Percentiles rank a stretch among this genome's conserved stretches.
Evolutionary conservation across 2,888 invertebrate species (phyloP).

Genomic region (Chesias legatella): DNA sequence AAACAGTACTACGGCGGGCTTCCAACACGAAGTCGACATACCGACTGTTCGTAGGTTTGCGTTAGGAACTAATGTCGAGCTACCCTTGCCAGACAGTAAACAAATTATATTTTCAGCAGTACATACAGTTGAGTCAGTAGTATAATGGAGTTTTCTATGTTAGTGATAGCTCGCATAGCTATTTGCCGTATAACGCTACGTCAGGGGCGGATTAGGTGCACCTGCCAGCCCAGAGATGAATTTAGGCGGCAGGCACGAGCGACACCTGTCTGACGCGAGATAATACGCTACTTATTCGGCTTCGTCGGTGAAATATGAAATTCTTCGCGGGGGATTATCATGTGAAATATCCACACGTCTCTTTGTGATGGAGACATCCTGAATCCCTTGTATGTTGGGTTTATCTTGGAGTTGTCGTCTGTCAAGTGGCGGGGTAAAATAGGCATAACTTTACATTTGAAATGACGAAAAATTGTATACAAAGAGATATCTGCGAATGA

Average conservation of each 20-base stretch:
- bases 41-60: conserved; percentile 20
- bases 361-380: conserved; percentile 23
- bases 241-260: conserved; percentile 63
- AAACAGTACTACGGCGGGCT: conserved; percentile 23
- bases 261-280: conserved; percentile 73
- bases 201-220: conserved; percentile 66
- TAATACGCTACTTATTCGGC: conserved; percentile 70
- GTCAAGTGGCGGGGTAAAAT: conserved; percentile 4
- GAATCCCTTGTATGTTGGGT: conserved; percentile 18
- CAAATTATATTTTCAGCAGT: conserved; percentile 30
- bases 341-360: conserved; percentile 36
- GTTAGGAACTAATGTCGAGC: conserved; percentile 16
- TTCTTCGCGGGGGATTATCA: conserved; percentile 60
- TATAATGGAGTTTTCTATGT: conserved; percentile 40
- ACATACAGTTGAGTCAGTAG: conserved; percentile 24
- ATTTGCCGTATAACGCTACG: conserved; percentile 32
- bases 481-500: background rate
- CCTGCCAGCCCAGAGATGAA: conserved; percentile 67
- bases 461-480: background rate
- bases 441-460: conserved; percentile 2
- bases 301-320: conserved; percentile 71
- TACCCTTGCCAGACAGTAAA: conserved; percentile 24
- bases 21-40: conserved; percentile 20
- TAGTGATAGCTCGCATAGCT: conserved; percentile 41
- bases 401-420: conserved; percentile 25